Evolutionary conservation across 2,113 vertebrate species (phyloP), one percentile per base, ranked within the genome.

Genomic region (Atrichornis clamosus): DNA sequence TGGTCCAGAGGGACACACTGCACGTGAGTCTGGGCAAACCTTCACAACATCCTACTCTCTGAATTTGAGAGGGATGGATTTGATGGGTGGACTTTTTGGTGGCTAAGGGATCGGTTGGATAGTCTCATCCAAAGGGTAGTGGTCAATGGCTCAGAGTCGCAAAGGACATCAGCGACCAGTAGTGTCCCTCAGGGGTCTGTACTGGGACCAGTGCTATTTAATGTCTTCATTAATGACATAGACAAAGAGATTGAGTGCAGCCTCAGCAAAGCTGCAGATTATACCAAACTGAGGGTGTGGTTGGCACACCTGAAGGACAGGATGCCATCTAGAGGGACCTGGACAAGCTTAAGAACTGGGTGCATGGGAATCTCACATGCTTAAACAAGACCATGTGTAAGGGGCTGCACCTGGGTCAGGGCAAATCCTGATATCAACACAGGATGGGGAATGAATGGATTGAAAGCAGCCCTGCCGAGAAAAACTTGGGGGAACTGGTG

Each of bases 321-420:
- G 27, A 33, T 15, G 37, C 9, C 42, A 50, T 33, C 26, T 11
- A 64, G 50, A 88, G 10, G 5, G 37, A 44, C 27, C 15, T 10
- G 35, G 11, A 65, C 24, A 58, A 58, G 35, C 32, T 37, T 44
- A 50, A 42, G 7, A 67, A 32, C 7, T 16, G 24, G 30, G 24
- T 0, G 0, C 13, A 18, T 59, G 52, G 21, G 9, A 42, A 15
- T 32, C 26, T 9, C 50, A 52, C 8, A 2, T 22, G 32, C 13
- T 26, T 32, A 21, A 67, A 59, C 26, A 35, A 35, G 44, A 67
- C 14, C 21, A 67, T 32, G 35, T 11, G 30, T 44, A 67, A 35
- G 32, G 35, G 26, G 12, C 26, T 58, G 50, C 59, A 32, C 27
- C 22, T 33, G 42, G 14, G 12, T 65, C 35, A 44, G 22, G 15